Conservation (phyloP, 2,113 vertebrate species). For the Toxotes jaculatrix region DNA sequence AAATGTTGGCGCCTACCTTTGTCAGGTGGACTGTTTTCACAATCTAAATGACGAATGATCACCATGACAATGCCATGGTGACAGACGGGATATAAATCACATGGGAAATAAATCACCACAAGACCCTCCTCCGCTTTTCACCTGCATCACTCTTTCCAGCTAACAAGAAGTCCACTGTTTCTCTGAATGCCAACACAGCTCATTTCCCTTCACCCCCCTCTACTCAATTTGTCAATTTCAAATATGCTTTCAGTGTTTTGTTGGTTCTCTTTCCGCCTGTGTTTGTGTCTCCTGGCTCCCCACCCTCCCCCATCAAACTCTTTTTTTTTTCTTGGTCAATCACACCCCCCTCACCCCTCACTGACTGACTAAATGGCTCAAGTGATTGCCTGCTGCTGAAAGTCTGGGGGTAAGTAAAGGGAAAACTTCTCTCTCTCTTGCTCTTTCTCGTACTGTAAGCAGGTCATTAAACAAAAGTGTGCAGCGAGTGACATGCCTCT, state of each 20-base stretch:
- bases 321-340: constrained; percentile 3
- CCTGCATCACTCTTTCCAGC: constrained; percentile 63
- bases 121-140: constrained; percentile 57
- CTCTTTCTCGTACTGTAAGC: constrained; percentile 63
- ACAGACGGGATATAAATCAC: constrained; percentile 66
- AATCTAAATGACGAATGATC: constrained; percentile 60
- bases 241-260: constrained; percentile 61
- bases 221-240: constrained; percentile 71
- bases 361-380: constrained; percentile 26
- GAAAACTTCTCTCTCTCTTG: constrained; percentile 58
- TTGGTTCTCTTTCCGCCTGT: constrained; percentile 54
- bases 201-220: constrained; percentile 39
- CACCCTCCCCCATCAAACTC: too few species aligned
- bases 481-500: constrained; percentile 70
- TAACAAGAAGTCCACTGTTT: constrained; percentile 66
- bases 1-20: constrained; percentile 46
- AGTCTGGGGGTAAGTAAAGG: constrained; percentile 73
- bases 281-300: constrained; percentile 35
- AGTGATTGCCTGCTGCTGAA: constrained; percentile 72
- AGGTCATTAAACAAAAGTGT: constrained; percentile 81
- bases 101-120: constrained; percentile 53
- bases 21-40: constrained; percentile 67
- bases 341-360: background rate
- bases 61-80: constrained; percentile 66
- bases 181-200: constrained; percentile 42